Conservation (phyloP, 2,797 vertebrate species). For the Monodelphis domestica region DNA sequence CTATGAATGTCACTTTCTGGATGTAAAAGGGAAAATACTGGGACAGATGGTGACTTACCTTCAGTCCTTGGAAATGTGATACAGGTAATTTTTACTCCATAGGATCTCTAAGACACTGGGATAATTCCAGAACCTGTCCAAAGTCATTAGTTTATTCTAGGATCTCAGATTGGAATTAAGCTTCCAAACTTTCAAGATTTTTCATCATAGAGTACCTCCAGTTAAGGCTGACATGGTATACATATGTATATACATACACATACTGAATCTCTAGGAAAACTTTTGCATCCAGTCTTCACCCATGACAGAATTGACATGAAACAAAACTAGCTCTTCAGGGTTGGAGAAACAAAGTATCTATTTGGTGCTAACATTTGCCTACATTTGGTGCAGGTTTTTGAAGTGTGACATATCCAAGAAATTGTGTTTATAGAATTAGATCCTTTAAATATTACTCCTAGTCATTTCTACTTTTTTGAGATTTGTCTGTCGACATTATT, state of each 20-base stretch:
- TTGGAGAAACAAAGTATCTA: background rate
- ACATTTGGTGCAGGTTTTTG: conserved; percentile 11
- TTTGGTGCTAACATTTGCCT: background rate
- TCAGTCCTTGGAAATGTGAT: conserved; percentile 27
- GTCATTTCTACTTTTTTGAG: background rate
- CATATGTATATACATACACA: too few relatives aligned
- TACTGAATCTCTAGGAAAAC: conserved; percentile 19
- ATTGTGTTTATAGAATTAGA: conserved; percentile 25
- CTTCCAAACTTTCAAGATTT: background rate
- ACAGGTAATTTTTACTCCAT: conserved; percentile 1
- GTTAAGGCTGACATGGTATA: background rate
- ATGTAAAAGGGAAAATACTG: background rate
- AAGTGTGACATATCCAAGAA: conserved; percentile 21
- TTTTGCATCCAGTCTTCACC: conserved; percentile 14
- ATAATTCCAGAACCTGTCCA: conserved; percentile 40
- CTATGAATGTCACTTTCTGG: background rate
- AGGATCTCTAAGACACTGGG: conserved; percentile 23
- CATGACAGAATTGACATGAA: background rate
- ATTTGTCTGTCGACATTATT: conserved; percentile 5
- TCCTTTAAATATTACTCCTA: background rate
- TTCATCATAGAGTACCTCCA: conserved; percentile 40
- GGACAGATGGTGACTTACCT: background rate
- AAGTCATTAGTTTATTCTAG: conserved; percentile 30
- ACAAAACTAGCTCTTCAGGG: background rate
- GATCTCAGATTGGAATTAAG: conserved; percentile 29